phyloP scores from a whole-genome alignment of 2,888 invertebrate species.

The Altica lythri region DNA sequence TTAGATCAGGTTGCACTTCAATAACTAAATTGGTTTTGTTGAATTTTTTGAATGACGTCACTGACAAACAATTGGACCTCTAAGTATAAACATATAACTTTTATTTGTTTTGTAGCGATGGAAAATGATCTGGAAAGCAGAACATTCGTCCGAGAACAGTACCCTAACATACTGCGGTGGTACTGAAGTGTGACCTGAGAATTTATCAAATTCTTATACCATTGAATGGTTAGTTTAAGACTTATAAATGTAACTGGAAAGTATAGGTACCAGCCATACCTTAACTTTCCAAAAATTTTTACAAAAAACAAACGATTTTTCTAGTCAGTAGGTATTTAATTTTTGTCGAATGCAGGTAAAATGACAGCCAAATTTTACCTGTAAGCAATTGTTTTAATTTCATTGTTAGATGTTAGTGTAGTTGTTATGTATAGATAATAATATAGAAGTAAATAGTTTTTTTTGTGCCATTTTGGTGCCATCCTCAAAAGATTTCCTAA shows the following conservation, averaged over 20 bases:
- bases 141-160: constrained; percentile 56
- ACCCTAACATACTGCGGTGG: constrained; percentile 59
- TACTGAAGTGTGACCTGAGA: constrained; percentile 60
- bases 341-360: constrained; percentile 26
- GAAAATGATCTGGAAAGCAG: constrained; percentile 59
- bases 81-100: too few species aligned
- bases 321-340: constrained; percentile 13
- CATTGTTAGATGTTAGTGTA: too few species aligned
- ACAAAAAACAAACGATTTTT: constrained; percentile 12
- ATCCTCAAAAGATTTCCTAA: too few species aligned
- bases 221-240: constrained; percentile 55
- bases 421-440: too few species aligned
- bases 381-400: neutral
- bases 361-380: constrained; percentile 34
- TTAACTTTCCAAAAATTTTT: neutral
- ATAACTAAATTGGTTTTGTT: too few species aligned
- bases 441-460: too few species aligned
- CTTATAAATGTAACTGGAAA: too few species aligned
- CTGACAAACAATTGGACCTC: too few species aligned
- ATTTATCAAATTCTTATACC: constrained; percentile 51
- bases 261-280: too few species aligned
- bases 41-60: too few species aligned
- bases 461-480: too few species aligned
- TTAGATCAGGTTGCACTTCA: too few species aligned
- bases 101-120: constrained; percentile 54